Evolutionary conservation across 2,888 invertebrate species (phyloP), one percentile per base, ranked within the genome.

Genomic region (Helleia helle): DNA sequence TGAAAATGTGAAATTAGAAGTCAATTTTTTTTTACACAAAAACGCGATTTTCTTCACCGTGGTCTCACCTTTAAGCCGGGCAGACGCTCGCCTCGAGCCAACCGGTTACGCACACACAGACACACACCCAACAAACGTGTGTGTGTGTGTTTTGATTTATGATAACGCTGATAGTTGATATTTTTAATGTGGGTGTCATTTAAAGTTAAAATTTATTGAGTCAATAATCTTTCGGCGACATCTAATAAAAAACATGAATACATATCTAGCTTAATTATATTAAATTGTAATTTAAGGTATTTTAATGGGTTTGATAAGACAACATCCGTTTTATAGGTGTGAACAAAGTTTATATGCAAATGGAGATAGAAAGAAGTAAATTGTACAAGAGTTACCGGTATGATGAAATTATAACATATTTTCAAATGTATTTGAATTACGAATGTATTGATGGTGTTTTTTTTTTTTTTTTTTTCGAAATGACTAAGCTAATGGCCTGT

Each of bases 61-160:
- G 36, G 12, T 42, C 55, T 18, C 36, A 31, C 13, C 44, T 42
- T 42, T 46, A 53, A 43, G 43, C 54, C 51, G 49, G 58, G 59
- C 60, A 69, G 69, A 70, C 69, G 43, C 58, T 51, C 42, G 67
- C 58, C 64, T 53, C 50, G 52, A 34, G 43, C 44, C 44, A 57
- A 69, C 71, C 66, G 68, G 69, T 69, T 62, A 47, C 50, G 48
- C 54, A 51, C 56, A 54, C 58, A 49, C 43, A 54, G 3, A 7
- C 43, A 43, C 45, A 51, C 43, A n/a, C n/a, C n/a, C 43, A 41
- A 44, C 40, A 26, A 44, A 45, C 43, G 36, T 29, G 8, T 39
- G 25, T 29, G 14, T 31, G 40, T 36, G 38, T 34, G 41, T 30
- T 22, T 38, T 39, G 36, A 15, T 41, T 18, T 45, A 14, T 39